Evolutionary conservation across 2,797 vertebrate genomes (phyloP), one percentile per base, ranked within the genome.

Genomic region (Manis pentadactyla): DNA sequence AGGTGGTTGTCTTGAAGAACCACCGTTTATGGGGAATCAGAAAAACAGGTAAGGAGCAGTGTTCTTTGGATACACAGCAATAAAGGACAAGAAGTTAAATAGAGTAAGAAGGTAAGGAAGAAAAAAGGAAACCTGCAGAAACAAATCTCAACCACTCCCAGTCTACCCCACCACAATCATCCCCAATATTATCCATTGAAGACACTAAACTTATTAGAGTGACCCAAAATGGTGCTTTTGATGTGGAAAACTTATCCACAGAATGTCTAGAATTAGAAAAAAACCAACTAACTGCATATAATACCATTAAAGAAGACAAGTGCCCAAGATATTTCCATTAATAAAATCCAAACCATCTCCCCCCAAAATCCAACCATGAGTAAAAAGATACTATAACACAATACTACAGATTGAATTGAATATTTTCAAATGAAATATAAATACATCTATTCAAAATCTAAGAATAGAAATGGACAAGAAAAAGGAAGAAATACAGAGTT

Each of bases 361-460:
- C 68, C 37, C 46, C 1, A 11, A 64, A 81, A 81, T 57, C 25
- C 66, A 39, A 23, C 49, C n/a, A 19, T 39, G 55, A 46, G 63
- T 9, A 34, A 78, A 39, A 93, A 74, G 49, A 39, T 37, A 64
- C 27, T 66, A 11, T 74, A 49, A 81, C n/a, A 69, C 39, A 66
- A 21, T 51, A 59, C 5, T 81, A 64, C 31, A 59, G 64, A 51
- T 2, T 66, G 69, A 88, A 63, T 42, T 42, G 49, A 87, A 19
- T 74, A 51, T 49, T 89, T 89, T 89, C 69, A 75, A 94, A 83
- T 57, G 73, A 83, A 83, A 7, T 46, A 46, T 64, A 63, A n/a
- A 17, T 57, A 49, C 25, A 57, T 49, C 49, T 83, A 49, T 75
- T 57, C 25, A 83, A 75, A 83, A 75, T 49, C 31, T 49, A 89